phyloP scores from a whole-genome alignment of 2,113 vertebrate species.

The Gracilinanus agilis region DNA sequence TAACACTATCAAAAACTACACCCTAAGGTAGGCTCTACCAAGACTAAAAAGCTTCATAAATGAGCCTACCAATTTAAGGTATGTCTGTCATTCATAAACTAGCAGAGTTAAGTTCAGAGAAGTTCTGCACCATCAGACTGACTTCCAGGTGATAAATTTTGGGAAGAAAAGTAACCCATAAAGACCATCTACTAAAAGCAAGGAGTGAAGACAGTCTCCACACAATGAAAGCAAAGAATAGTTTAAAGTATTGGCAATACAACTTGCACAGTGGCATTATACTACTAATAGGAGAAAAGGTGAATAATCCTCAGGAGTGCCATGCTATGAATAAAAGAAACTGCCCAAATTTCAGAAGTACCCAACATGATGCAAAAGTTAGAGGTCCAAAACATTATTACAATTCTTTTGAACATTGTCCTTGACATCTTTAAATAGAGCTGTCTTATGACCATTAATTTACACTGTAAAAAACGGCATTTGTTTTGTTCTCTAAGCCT shows the following conservation, averaged over 20 bases:
- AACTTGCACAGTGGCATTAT: too few relatives aligned
- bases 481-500: not conserved
- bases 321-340: not conserved
- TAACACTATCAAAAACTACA: too few relatives aligned
- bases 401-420: not conserved
- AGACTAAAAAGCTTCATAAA: too few relatives aligned
- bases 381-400: not conserved
- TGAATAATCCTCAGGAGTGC: not conserved
- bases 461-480: not conserved
- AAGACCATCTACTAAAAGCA: rapidly evolving
- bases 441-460: not conserved
- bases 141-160: not conserved
- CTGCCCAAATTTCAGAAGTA: not conserved
- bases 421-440: not conserved
- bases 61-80: too few relatives aligned
- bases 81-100: too few relatives aligned
- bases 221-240: not conserved
- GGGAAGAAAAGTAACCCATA: not conserved
- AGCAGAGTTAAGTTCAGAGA: too few relatives aligned
- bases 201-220: rapidly evolving
- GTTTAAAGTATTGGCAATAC: not conserved
- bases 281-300: not conserved
- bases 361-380: constrained; percentile 4
- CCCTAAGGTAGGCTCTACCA: too few relatives aligned
- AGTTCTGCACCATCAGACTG: too few relatives aligned